Evolutionary conservation across 2,888 invertebrate species (phyloP).

Genomic region (Lobophora halterata): DNA sequence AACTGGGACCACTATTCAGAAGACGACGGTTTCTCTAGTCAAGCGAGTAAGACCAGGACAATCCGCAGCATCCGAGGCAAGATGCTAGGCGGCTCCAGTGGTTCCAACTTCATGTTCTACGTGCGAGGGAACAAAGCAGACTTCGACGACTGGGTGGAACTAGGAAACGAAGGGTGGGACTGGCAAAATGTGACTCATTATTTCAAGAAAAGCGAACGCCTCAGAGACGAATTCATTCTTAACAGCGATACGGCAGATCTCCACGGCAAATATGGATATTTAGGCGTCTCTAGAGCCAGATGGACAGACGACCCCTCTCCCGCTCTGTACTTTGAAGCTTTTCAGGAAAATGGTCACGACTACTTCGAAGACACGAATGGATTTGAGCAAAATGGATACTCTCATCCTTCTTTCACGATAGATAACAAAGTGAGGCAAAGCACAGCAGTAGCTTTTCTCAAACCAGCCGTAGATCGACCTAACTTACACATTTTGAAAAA

Average conservation of each 20-base stretch:
- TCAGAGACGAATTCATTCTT: slow-evolving; percentile 32
- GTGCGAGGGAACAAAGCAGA: slow-evolving; percentile 83
- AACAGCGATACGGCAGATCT: slow-evolving; percentile 49
- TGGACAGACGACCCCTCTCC: slow-evolving; percentile 41
- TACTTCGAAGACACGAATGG: slow-evolving; percentile 44
- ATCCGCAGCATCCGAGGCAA: slow-evolving; percentile 80
- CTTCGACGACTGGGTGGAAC: slow-evolving; percentile 73
- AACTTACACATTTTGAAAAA: slow-evolving; percentile 49
- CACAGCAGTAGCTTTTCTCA: slow-evolving; percentile 41
- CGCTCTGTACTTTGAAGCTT: slow-evolving; percentile 53
- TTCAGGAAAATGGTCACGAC: slow-evolving; percentile 44
- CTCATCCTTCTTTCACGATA: slow-evolving; percentile 37
- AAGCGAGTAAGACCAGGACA: slow-evolving; percentile 38
- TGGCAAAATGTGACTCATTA: slow-evolving; percentile 46
- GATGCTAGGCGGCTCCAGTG: slow-evolving; percentile 83
- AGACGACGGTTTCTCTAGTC: slow-evolving; percentile 48
- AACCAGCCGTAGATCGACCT: slow-evolving; percentile 34
- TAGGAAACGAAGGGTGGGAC: slow-evolving; percentile 77
- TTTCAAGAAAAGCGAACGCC: slow-evolving; percentile 51
- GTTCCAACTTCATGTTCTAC: slow-evolving; percentile 84
- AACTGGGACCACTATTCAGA: slow-evolving; percentile 49
- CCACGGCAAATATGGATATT: slow-evolving; percentile 40
- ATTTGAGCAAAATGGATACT: slow-evolving; percentile 42
- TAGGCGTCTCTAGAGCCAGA: slow-evolving; percentile 49
- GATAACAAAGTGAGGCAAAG: slow-evolving; percentile 43